Evolutionary conservation across 2,888 invertebrate genomes (phyloP).

Genomic region (Ennomos quercinarius): DNA sequence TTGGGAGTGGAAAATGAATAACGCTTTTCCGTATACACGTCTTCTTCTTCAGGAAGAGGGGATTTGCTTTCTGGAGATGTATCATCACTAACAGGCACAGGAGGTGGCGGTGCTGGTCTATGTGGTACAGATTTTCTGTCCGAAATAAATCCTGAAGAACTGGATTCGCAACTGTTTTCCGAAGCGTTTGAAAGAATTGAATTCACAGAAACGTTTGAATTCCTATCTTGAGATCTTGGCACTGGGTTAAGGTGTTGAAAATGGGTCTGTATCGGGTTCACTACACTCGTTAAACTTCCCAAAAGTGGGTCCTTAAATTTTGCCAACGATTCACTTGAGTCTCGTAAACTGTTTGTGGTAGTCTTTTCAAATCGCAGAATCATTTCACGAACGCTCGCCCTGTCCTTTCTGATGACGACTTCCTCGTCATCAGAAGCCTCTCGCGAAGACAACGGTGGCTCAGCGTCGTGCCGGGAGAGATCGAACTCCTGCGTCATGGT

Average conservation of each 20-base stretch:
- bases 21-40: conserved; percentile 57
- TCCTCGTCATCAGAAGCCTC: conserved; percentile 70
- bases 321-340: conserved; percentile 71
- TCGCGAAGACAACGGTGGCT: conserved; percentile 63
- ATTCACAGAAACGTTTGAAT: conserved; percentile 81
- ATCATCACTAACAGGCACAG: conserved; percentile 68
- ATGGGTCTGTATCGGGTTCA: conserved; percentile 72
- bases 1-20: conserved; percentile 72
- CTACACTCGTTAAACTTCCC: conserved; percentile 74
- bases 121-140: conserved; percentile 77
- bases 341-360: conserved; percentile 58
- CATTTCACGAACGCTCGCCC: conserved; percentile 74
- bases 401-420: conserved; percentile 68
- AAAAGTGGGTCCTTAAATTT: conserved; percentile 64
- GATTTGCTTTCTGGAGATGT: conserved; percentile 64
- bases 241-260: conserved; percentile 72
- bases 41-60: conserved; percentile 55
- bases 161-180: conserved; percentile 77
- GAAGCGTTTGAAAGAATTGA: conserved; percentile 79
- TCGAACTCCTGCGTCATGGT: conserved; percentile 77
- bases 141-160: conserved; percentile 80
- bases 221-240: conserved; percentile 71
- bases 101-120: conserved; percentile 80
- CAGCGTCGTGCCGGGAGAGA: conserved; percentile 63
- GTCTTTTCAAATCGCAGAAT: conserved; percentile 76